Evolutionary conservation across 2,797 vertebrate species (phyloP).

Genomic region (Artibeus jamaicensis): DNA sequence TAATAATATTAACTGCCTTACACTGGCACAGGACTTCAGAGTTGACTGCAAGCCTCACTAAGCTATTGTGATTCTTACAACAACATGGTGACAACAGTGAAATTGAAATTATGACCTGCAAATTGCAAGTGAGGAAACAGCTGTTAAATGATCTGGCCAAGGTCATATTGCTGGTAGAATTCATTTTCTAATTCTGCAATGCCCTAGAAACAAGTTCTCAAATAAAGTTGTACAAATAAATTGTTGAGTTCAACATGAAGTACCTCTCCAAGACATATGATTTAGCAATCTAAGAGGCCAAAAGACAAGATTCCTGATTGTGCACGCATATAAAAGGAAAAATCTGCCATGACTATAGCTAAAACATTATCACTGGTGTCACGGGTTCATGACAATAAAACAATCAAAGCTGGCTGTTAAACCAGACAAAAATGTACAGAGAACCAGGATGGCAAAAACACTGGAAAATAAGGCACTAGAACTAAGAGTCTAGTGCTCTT

Average conservation of each 20-base stretch:
- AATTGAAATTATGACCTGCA: background rate
- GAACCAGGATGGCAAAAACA: background rate
- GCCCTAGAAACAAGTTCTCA: background rate
- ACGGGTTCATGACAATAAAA: background rate
- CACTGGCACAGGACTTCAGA: background rate
- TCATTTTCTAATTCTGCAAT: conserved; percentile 5
- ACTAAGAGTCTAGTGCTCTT: background rate
- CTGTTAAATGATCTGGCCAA: conserved; percentile 17
- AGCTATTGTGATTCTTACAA: background rate
- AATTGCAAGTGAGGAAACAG: conserved; percentile 27
- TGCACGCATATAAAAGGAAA: background rate
- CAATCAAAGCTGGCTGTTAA: background rate
- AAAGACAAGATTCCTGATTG: background rate
- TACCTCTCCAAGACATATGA: background rate
- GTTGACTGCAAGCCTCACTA: background rate
- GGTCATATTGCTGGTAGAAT: background rate
- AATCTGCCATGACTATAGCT: background rate
- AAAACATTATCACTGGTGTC: background rate
- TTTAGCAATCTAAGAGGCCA: background rate
- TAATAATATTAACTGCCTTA: background rate
- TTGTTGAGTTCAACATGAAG: background rate
- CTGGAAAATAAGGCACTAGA: background rate
- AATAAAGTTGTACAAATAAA: background rate
- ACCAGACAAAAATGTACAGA: background rate
- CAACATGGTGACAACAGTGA: background rate